Evolutionary conservation across 2,888 invertebrate genomes (phyloP), one percentile per base, ranked within the genome.

Genomic region (Stomorhina lunata): DNA sequence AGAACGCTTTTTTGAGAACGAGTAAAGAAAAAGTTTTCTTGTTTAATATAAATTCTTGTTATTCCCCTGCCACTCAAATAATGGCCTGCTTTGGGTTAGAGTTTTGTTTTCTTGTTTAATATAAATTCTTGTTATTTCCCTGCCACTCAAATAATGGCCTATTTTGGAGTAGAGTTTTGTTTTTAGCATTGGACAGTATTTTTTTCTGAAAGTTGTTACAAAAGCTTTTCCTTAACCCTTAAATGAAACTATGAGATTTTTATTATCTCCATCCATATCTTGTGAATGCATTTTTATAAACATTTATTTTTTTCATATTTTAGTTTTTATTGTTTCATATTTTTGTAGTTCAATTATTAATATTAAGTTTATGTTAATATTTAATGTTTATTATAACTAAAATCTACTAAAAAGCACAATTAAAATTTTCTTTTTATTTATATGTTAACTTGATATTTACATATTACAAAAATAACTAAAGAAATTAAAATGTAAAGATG

Each of bases 341-440:
- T 55, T 66, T 37, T 37, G 37, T 37, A 12, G 37, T 37, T n/a
- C n/a, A 37, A 1, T 37, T 27, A 27, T 57, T 66, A 48, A 57
- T 66, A 57, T 48, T 59, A 12, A 25, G 15, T 50, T 29, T 29
- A 45, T 45, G 12, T 40, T 55, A n/a, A n/a, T 20, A 12, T 48
- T 40, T 22, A 15, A 34, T 63, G 5, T 43, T 40, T 7, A 25
- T 61, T 37, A 57, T 72, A 72, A 72, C 65, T 79, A 72, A 57
- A 12, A 66, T n/a, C 65, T 72, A 72, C 57, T 72, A 72, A 79
- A 53, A 72, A 79, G 79, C 79, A 72, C 72, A 79, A 79, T 79
- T 66, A 79, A 68, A 77, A 68, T 68, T 15, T 29, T 40, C 6
- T 59, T 34, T 27, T 7, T 50, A 20, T 53, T 25, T 34, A 34